Evolutionary conservation across 1,140 invertebrate species (phyloP).

Genomic region (Saxidomus purpurata): DNA sequence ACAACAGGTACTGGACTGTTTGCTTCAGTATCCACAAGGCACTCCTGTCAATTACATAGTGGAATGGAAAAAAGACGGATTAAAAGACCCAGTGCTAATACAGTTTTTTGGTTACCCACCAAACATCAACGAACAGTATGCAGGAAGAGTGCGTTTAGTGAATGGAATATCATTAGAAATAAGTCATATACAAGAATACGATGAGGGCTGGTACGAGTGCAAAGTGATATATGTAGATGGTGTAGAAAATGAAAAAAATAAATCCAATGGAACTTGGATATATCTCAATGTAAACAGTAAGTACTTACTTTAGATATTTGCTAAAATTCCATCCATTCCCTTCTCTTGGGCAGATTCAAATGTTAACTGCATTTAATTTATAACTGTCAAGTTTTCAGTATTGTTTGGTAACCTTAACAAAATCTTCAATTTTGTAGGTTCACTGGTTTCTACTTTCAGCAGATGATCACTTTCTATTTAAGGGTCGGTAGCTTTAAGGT

Average conservation of each 20-base stretch:
- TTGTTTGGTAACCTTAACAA: too few species aligned
- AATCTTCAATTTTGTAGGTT: too few species aligned
- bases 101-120: slow-evolving; percentile 97
- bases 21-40: slow-evolving; percentile 97
- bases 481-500: too few species aligned
- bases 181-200: slow-evolving; percentile 95
- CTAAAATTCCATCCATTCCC: too few species aligned
- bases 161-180: slow-evolving; percentile 96
- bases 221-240: slow-evolving; percentile 98
- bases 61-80: slow-evolving; percentile 99
- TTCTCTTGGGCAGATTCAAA: too few species aligned
- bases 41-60: slow-evolving; percentile 98
- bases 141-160: slow-evolving; percentile 95
- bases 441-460: too few species aligned
- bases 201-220: slow-evolving; percentile 99
- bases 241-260: slow-evolving; percentile 92
- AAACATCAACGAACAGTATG: slow-evolving; percentile 96
- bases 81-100: slow-evolving; percentile 58
- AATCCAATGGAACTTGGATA: slow-evolving; percentile 96
- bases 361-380: too few species aligned
- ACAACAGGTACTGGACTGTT: slow-evolving; percentile 98
- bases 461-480: too few species aligned
- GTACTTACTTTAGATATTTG: slow-evolving; percentile 70
- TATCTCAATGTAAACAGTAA: slow-evolving; percentile 97
- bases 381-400: too few species aligned